Evolutionary conservation across 2,113 vertebrate genomes (phyloP).

Genomic region (Melanerpes aurifrons): DNA sequence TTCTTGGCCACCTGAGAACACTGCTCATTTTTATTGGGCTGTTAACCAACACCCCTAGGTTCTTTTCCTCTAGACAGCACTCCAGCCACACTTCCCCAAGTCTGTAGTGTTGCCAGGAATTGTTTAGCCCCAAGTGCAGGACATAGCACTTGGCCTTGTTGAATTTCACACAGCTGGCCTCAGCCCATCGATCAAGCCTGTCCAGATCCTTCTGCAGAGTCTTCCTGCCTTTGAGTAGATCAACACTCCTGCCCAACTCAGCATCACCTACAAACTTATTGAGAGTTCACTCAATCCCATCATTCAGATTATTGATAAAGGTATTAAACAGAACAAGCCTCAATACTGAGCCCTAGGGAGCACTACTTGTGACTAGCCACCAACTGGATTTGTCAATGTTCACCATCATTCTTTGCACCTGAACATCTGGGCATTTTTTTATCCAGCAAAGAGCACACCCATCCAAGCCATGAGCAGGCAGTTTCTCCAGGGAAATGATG

Average conservation of each 20-base stretch:
- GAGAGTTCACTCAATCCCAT: not conserved
- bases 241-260: rapidly evolving
- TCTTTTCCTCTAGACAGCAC: not conserved
- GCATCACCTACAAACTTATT: not conserved
- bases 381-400: not conserved
- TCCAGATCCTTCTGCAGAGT: not conserved
- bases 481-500: not conserved
- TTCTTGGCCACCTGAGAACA: not conserved
- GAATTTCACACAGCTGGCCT: not conserved
- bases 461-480: not conserved
- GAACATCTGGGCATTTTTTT: too few species aligned
- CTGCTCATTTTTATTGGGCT: not conserved
- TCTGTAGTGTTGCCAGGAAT: not conserved
- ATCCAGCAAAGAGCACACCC: not conserved
- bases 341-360: not conserved
- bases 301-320: not conserved
- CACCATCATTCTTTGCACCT: too few species aligned
- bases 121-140: not conserved
- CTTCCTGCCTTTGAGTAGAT: not conserved
- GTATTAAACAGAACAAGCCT: not conserved
- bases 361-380: not conserved
- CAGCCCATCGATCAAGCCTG: rapidly evolving
- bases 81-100: not conserved
- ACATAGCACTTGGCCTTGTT: rapidly evolving
- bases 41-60: not conserved